Conservation (phyloP, 92 coral and sea anemone genomes). For the Porites cylindrica region DNA sequence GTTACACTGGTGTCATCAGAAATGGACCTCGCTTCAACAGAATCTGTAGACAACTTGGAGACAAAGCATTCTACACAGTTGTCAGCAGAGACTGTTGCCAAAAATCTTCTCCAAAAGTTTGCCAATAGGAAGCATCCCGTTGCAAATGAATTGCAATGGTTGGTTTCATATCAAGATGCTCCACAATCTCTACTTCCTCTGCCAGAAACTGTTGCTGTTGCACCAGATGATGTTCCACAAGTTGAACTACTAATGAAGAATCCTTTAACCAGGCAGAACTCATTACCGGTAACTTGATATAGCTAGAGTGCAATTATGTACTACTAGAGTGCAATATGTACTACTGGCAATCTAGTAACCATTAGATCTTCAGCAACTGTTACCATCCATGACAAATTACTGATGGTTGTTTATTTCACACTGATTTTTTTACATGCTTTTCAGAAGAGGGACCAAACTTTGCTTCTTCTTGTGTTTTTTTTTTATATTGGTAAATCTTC, state of each 20-base stretch:
- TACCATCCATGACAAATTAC: not conserved
- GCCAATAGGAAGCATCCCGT: slow-evolving; percentile 90
- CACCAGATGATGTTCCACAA: slow-evolving; percentile 89
- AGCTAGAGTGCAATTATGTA: too few species aligned
- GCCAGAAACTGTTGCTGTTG: slow-evolving; percentile 88
- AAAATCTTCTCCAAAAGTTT: slow-evolving; percentile 88
- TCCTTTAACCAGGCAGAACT: slow-evolving; percentile 29
- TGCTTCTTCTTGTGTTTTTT: too few species aligned
- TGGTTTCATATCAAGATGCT: slow-evolving; percentile 93
- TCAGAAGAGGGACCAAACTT: too few species aligned
- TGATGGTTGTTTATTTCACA: too few species aligned
- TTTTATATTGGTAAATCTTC: too few species aligned
- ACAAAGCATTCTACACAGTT: slow-evolving; percentile 79
- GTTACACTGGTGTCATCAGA: slow-evolving; percentile 59
- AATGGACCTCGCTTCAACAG: not conserved
- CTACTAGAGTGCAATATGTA: too few species aligned
- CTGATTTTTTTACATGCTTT: too few species aligned
- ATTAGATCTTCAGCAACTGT: not conserved
- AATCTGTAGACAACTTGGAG: slow-evolving; percentile 34
- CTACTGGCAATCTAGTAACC: too few species aligned
- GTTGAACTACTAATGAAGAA: slow-evolving; percentile 12
- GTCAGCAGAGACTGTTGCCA: slow-evolving; percentile 96
- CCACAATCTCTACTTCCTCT: slow-evolving; percentile 95
- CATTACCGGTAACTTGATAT: slow-evolving; percentile 67
- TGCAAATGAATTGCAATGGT: slow-evolving; percentile 96